These are phyloP conservation scores for Glaucomys volans DNA, from an alignment of 2,113 vertebrate species.

Conservation along the genomic window DNA sequence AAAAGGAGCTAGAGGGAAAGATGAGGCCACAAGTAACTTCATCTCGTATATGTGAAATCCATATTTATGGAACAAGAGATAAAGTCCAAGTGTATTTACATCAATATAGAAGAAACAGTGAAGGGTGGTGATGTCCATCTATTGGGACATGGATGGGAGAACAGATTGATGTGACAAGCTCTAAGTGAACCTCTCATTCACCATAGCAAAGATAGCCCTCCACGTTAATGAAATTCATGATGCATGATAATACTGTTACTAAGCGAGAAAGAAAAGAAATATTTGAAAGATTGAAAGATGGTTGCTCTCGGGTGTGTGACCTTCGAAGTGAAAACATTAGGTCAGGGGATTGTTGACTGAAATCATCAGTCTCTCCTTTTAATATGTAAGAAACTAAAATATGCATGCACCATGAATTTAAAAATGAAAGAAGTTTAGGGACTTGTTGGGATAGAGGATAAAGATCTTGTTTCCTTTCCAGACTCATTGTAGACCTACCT, in stretches of 20 bases:
- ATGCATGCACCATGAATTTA: not conserved
- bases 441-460: not conserved
- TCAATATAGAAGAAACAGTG: not conserved
- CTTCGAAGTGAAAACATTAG: not conserved
- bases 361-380: not conserved
- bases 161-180: not conserved
- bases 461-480: not conserved
- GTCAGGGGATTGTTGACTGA: not conserved
- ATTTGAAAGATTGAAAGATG: not conserved
- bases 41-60: not conserved
- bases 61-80: not conserved
- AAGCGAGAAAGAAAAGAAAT: not conserved
- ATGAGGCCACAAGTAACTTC: not conserved
- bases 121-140: not conserved
- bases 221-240: not conserved
- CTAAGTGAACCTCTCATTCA: not conserved
- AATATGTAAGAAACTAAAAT: not conserved
- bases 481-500: not conserved
- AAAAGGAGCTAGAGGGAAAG: not conserved
- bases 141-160: not conserved
- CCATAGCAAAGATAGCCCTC: accelerated
- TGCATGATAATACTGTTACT: too few relatives aligned
- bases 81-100: too few relatives aligned
- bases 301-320: not conserved
- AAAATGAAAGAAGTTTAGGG: not conserved